Percentiles rank a stretch among this genome's conserved stretches.
Conservation (phyloP, 1,140 invertebrate genomes). For the Drosophila littoralis region DNA sequence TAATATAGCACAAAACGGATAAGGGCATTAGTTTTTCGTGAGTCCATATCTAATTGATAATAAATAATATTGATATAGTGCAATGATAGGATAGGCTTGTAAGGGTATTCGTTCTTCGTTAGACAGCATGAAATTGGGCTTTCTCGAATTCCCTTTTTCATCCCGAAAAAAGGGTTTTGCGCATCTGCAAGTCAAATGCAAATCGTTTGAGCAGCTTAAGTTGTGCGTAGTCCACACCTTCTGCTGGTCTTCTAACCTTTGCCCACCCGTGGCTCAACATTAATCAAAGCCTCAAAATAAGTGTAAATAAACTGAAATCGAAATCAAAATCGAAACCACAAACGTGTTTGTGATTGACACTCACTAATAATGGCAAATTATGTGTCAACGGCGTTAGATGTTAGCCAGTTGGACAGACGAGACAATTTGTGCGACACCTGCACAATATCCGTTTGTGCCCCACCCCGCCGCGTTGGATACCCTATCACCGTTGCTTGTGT, state of each 20-base stretch:
- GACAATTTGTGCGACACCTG: constrained; percentile 18
- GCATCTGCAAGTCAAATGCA: constrained; percentile 55
- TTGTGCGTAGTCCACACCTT: neutral
- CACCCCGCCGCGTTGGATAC: neutral
- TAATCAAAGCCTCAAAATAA: constrained; percentile 6
- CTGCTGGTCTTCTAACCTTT: neutral
- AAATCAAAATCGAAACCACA: constrained; percentile 14
- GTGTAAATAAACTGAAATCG: constrained; percentile 10
- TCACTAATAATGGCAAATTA: constrained; percentile 59
- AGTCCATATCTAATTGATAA: too few species aligned
- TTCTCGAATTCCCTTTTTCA: neutral
- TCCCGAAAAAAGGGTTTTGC: constrained; percentile 27
- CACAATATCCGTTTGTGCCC: constrained; percentile 1
- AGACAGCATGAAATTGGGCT: too few species aligned
- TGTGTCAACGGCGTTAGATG: constrained; percentile 45
- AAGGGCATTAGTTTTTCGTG: too few species aligned
- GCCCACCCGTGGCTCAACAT: constrained; percentile 13
- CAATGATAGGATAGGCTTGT: too few species aligned
- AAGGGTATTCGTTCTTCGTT: neutral
- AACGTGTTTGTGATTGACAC: constrained; percentile 45
- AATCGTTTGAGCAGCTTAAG: constrained; percentile 13
- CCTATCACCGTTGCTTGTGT: constrained; percentile 3
- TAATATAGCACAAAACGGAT: too few species aligned
- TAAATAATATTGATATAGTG: too few species aligned
- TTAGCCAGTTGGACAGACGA: constrained; percentile 2